These are phyloP conservation scores for Pinctada fucata DNA, from an alignment of 2,888 invertebrate species.

Conservation along the genomic window DNA sequence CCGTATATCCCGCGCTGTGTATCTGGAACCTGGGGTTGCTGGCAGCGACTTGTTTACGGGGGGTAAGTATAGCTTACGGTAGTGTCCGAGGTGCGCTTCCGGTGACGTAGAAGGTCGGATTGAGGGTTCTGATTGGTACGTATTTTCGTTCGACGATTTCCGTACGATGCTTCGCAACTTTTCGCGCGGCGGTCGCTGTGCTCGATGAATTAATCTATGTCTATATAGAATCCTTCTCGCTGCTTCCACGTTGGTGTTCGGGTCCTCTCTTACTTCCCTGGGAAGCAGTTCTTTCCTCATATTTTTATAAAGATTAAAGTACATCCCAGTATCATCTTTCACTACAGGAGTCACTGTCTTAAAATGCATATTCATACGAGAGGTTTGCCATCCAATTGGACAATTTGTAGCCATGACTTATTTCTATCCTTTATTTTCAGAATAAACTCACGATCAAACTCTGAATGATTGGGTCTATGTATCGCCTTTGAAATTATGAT, in stretches of 20 bases:
- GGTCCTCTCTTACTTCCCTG: constrained; percentile 45
- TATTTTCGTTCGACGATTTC: constrained; percentile 6
- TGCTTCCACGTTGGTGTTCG: constrained; percentile 48
- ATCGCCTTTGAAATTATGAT: too few species aligned
- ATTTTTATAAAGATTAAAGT: constrained; percentile 50
- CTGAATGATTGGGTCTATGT: too few species aligned
- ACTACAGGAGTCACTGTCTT: constrained; percentile 49
- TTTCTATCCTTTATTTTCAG: too few species aligned
- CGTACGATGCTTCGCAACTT: constrained; percentile 13
- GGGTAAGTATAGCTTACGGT: constrained; percentile 26
- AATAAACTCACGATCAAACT: too few species aligned
- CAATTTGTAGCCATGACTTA: neutral
- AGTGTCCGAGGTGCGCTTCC: constrained; percentile 20
- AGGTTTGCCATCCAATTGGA: constrained; percentile 58
- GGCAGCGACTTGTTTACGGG: constrained; percentile 44
- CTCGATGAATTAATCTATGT: constrained; percentile 14
- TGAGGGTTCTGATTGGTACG: constrained; percentile 31
- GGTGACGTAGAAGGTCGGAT: constrained; percentile 41
- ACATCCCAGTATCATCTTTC: constrained; percentile 51
- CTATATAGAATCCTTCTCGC: constrained; percentile 54
- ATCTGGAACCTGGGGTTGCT: constrained; percentile 42
- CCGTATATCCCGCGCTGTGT: constrained; percentile 38
- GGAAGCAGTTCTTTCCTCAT: constrained; percentile 51
- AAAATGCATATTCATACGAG: constrained; percentile 52
- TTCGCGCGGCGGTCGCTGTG: constrained; percentile 27